These are phyloP conservation scores for Chaetorhynchus papuensis DNA, from an alignment of 2,113 vertebrate species.

Conservation along the genomic window DNA sequence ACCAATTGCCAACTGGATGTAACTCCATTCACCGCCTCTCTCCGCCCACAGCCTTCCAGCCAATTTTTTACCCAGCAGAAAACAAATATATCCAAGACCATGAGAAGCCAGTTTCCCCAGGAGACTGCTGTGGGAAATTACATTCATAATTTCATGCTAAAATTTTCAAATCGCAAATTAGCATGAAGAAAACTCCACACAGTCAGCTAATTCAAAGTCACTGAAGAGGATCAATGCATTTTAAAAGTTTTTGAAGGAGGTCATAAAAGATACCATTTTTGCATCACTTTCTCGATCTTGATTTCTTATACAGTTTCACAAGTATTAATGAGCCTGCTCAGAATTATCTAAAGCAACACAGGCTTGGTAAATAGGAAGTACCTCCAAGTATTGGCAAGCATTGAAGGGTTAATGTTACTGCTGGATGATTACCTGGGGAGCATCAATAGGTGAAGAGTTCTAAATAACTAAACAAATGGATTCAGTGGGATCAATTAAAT, in stretches of 20 bases:
- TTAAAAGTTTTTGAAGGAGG: not conserved
- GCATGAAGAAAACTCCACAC: not conserved
- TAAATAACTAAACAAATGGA: not conserved
- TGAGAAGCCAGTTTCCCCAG: not conserved
- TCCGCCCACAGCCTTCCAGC: rapidly evolving
- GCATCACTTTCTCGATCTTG: not conserved
- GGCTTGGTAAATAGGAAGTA: not conserved
- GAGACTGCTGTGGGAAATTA: not conserved
- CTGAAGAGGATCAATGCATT: not conserved
- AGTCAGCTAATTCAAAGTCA: not conserved
- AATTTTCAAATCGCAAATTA: not conserved
- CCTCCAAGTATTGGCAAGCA: not conserved
- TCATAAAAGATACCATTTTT: not conserved
- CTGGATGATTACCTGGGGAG: not conserved
- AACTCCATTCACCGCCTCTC: not conserved
- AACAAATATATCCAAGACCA: not conserved
- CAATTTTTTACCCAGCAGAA: not conserved
- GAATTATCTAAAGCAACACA: not conserved
- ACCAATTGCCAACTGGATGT: not conserved
- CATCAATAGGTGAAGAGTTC: not conserved
- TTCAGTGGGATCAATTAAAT: not conserved
- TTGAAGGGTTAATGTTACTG: not conserved
- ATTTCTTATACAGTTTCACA: not conserved
- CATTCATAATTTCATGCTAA: not conserved
- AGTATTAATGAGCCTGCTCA: not conserved